Evolutionary conservation across 2,888 invertebrate genomes (phyloP), one percentile per base, ranked within the genome.

Genomic region (Agrochola lychnidis): DNA sequence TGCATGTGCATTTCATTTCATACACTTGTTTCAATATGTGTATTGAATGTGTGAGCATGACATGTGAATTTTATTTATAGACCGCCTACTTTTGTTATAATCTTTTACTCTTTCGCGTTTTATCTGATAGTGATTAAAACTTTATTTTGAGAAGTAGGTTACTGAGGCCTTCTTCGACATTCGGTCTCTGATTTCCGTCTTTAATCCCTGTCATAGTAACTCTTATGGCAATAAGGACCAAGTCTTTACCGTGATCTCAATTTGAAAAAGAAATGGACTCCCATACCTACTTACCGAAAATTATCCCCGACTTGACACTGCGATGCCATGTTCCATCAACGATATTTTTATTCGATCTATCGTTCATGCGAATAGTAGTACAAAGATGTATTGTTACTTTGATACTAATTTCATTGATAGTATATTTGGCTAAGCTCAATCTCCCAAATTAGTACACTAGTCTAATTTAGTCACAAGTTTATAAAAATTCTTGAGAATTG

Each of bases 1-100:
- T n/a, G 30, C 30, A 45, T 36, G 9, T 73, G 71, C n/a, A 9
- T 56, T 71, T 57, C 48, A 57, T 45, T 45, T 36, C n/a, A 36
- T n/a, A 25, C 10, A 56, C 4, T 22, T 6, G 10, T 9, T 70
- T 0, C 36, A 53, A 19, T 40, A 30, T 22, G 16, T 10, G 0
- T 12, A 1, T n/a, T 56, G 1, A 64, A 30, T 36, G 16, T 16
- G 70, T 19, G 42, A 61, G 4, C 14, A 14, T 59, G n/a, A 36
- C 4, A 4, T 6, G 48, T 25, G 19, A 7, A 30, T 1, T 3
- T 30, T 30, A 12, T 48, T 48, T 22, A 48, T n/a, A 36, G 5
- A 10, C 36, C 3, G 12, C 1, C 1, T 36, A 51, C 48, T 30
- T 14, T 30, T 30, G 4, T 67, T 7, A 53, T 10, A 68, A 16